Base-by-base conservation (phyloP, 2,888 invertebrate species). In the Drosophila putrida region DNA sequence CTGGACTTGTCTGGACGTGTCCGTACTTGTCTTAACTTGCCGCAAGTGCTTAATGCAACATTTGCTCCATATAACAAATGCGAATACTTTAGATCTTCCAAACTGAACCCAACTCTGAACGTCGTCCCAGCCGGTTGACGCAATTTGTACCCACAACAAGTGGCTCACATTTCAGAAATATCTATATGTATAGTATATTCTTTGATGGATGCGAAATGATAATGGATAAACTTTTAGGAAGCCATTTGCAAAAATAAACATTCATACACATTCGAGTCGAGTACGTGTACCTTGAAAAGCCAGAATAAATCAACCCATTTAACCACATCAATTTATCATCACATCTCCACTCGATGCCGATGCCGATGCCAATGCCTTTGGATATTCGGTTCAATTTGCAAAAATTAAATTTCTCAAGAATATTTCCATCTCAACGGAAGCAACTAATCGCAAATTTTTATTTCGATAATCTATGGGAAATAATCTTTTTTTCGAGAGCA, bases 141-240 rank as follows among this genome's bases (percentile, higher is more conserved):
- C 44, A 60, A 66, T 11, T 11, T 6, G 6, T 11, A 46, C n/a
- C 13, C 11, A 39, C 15, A 61, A 50, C 53, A 58, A 71, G 71
- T 71, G 61, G 33, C 44, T 20, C 28, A 39, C 49, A 44, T 58
- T 55, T 31, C 38, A 36, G 6, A 43, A 35, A 39, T 44, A n/a
- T n/a, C n/a, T n/a, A n/a, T n/a, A n/a, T n/a, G n/a, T n/a, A n/a
- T n/a, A n/a, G n/a, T n/a, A 46, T 46, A 39, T 15, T 60, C 69
- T 69, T 74, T 74, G 74, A 74, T 74, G 63, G 51, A 44, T 57
- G 62, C 38, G 28, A 44, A 53, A 4, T 51, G 58, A 62, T 67
- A 62, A 67, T 67, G 51, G 31, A 46, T 20, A 36, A 61, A 54
- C 58, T 62, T 59, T 46, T 28, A 10, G 28, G 13, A 44, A 61